Evolutionary conservation across 1,140 invertebrate genomes (phyloP), one percentile per base, ranked within the genome.

Genomic region (Drosophila willistoni): DNA sequence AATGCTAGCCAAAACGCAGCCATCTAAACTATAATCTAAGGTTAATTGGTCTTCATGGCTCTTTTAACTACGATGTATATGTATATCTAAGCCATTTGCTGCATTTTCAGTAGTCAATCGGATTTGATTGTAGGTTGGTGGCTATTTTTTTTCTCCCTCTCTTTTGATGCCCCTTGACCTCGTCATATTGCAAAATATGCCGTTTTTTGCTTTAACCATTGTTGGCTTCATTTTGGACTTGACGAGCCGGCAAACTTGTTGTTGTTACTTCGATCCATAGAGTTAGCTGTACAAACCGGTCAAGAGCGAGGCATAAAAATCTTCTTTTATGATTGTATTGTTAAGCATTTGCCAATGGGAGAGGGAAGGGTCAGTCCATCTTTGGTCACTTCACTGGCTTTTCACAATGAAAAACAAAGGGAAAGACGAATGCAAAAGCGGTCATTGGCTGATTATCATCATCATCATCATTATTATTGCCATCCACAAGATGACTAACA

Each of bases 211-310:
- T 63, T 56, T 64, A 17, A 17, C 44, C 14, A 47, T 17, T 17
- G 44, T 56, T 63, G 56, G 68, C 55, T 59, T 39, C 41, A 54
- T 19, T 62, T 13, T 29, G 29, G 39, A 63, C 22, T 62, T 62
- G 39, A 74, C 55, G 47, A 77, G 73, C 66, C 71, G 71, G 78
- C 54, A 65, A 78, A 29, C 62, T 70, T 70, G 68, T 79, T 83
- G 66, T 70, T 70, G 68, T 79, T 83, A 64, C 14, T 61, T 71
- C 33, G 47, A 34, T 63, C 71, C 55, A 57, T 57, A 57, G 55
- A 57, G 17, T 64, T 89, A 86, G 84, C 79, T 87, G 83, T 89
- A 86, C 73, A 86, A 86, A 89, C 83, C 83, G 84, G 83, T 86
- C 83, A 86, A 86, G 84, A 87, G 79, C 83, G 70, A 41, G 64